Evolutionary conservation across 2,797 vertebrate species (phyloP), one percentile per base, ranked within the genome.

Genomic region (Antrozous pallidus): DNA sequence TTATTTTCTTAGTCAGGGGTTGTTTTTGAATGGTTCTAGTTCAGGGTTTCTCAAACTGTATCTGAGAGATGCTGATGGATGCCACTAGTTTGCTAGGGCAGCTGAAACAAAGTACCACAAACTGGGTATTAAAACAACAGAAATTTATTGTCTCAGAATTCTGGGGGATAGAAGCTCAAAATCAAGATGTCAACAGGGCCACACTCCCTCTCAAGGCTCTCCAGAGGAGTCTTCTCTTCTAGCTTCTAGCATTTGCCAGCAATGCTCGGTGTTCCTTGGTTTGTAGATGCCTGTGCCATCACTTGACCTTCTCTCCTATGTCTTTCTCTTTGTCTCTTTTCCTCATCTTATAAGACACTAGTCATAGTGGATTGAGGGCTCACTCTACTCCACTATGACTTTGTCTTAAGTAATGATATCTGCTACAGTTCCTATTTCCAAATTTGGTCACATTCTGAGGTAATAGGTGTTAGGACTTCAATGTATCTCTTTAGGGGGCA

Each of bases 11-110:
- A 31, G 54, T 93, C 42, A 16, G 18, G 45, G 42, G n/a, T 69
- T 77, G 78, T 33, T 70, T 88, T 67, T 78, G 58, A 89, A 91
- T 45, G 63, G 73, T 38, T 81, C 71, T 73, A 28, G 33, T 56
- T 89, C 79, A 73, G 26, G 3, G 56, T 54, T 90, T 88, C 83
- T 56, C 61, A n/a, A 51, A 81, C 8, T 45, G 3, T 24, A 13
- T 81, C 67, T 1, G 4, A 49, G n/a, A 71, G 74, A 74, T 80
- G 45, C 51, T 77, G 54, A 75, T 14, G 36, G 26, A 5, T 2
- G 6, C 69, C 5, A 0, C 67, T 65, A 81, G n/a, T 61, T 79
- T 88, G 31, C 51, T 51, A 38, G 58, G 61, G 45, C 28, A 85
- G 69, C 31, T 45, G 5, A 40, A 49, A 94, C 33, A 63, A 70